These are phyloP conservation scores for Drosophila tripunctata DNA, from an alignment of 2,888 invertebrate genomes.

Conservation along the genomic window DNA sequence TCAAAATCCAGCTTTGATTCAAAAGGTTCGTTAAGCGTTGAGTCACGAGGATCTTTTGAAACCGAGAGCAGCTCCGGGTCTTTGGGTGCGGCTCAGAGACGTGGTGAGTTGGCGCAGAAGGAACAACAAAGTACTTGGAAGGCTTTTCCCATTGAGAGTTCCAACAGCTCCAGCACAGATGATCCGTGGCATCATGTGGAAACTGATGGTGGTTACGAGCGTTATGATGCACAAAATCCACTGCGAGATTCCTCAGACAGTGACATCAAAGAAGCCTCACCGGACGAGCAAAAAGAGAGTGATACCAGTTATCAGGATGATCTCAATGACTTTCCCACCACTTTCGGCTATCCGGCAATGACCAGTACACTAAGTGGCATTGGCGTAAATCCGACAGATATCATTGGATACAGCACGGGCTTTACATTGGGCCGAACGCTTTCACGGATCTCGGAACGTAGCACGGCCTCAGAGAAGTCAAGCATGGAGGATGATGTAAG, in stretches of 20 bases:
- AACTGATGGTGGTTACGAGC: slow-evolving; percentile 87
- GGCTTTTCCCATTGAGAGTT: slow-evolving; percentile 93
- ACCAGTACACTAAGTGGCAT: slow-evolving; percentile 85
- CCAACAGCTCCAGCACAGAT: slow-evolving; percentile 93
- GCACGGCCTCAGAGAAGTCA: slow-evolving; percentile 94
- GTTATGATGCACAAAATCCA: slow-evolving; percentile 84
- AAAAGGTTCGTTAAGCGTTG: slow-evolving; percentile 87
- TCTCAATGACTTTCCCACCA: slow-evolving; percentile 90
- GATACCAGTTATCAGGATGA: slow-evolving; percentile 91
- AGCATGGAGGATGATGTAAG: slow-evolving; percentile 94
- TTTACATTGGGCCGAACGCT: slow-evolving; percentile 91
- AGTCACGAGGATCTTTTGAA: slow-evolving; percentile 90
- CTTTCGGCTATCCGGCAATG: slow-evolving; percentile 89
- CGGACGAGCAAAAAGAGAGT: slow-evolving; percentile 86
- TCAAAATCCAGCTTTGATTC: slow-evolving; percentile 88
- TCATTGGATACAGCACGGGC: slow-evolving; percentile 89
- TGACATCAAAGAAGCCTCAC: slow-evolving; percentile 85
- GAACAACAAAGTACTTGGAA: slow-evolving; percentile 93
- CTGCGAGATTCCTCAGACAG: slow-evolving; percentile 82
- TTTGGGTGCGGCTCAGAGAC: slow-evolving; percentile 88
- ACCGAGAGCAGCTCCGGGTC: slow-evolving; percentile 91
- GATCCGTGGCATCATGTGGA: slow-evolving; percentile 93
- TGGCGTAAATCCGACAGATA: slow-evolving; percentile 87
- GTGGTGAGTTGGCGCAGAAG: slow-evolving; percentile 86
- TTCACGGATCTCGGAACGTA: slow-evolving; percentile 94